Percentiles rank a stretch among this genome's conserved stretches.
These are phyloP conservation scores for Pseudomyrmex flavicornis DNA, from an alignment of 1,140 invertebrate genomes.

Conservation along the genomic window DNA sequence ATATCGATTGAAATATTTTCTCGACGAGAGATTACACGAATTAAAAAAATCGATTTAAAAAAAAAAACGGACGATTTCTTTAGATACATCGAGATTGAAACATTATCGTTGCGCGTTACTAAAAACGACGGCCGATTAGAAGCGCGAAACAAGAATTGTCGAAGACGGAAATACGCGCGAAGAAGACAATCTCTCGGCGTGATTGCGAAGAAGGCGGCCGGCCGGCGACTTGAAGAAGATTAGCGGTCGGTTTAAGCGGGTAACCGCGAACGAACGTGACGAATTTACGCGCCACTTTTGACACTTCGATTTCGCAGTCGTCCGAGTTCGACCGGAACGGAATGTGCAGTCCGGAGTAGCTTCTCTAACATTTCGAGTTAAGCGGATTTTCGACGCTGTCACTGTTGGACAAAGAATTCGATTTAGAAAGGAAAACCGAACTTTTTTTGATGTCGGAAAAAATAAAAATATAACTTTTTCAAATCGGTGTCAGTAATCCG, in stretches of 20 bases:
- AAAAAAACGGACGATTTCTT: not conserved
- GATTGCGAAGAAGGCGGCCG: not conserved
- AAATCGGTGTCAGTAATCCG: too few relatives aligned
- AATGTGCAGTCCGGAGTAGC: not conserved
- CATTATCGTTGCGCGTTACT: not conserved
- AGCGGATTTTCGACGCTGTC: conserved; percentile 43
- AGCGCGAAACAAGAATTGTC: conserved; percentile 11
- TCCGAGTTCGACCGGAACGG: not conserved
- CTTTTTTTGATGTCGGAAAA: too few relatives aligned
- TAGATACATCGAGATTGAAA: too few relatives aligned
- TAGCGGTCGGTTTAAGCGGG: conserved; percentile 40
- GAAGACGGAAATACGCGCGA: conserved; percentile 42
- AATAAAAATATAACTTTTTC: too few relatives aligned
- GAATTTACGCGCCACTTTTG: conserved; percentile 43
- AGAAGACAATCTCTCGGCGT: conserved; percentile 1
- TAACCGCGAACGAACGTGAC: conserved; percentile 42
- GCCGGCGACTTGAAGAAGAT: conserved; percentile 33
- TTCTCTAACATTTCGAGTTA: not conserved
- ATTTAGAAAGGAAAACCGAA: too few relatives aligned
- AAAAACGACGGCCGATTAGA: conserved; percentile 16
- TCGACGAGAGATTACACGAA: not conserved
- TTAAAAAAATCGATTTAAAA: not conserved
- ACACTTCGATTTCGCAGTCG: conserved; percentile 49
- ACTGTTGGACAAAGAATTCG: not conserved
- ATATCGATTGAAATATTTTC: not conserved